phyloP scores from a whole-genome alignment of 2,113 vertebrate genomes.

The Sterrhoptilus dennistouni region DNA sequence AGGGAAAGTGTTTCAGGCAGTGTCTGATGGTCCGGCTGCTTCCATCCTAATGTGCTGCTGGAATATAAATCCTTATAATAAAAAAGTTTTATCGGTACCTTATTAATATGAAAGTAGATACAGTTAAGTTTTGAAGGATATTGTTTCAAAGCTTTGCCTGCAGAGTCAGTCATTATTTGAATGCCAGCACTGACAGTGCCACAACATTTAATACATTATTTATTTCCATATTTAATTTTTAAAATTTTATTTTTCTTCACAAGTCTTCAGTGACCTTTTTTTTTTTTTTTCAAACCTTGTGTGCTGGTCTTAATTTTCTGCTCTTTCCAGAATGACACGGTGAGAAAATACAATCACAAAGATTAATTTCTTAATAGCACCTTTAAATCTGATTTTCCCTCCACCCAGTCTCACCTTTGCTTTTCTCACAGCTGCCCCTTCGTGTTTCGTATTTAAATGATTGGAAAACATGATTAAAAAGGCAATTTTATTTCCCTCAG shows the following conservation, averaged over 20 bases:
- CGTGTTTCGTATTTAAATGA: not conserved
- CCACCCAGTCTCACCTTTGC: not conserved
- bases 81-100: not conserved
- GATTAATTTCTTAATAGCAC: not conserved
- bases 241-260: rapidly evolving
- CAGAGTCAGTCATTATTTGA: rapidly evolving
- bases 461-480: not conserved
- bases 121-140: not conserved
- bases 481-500: not conserved
- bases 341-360: not conserved
- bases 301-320: not conserved
- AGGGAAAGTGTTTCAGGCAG: not conserved
- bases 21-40: rapidly evolving
- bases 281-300: rapidly evolving
- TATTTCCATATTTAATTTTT: not conserved
- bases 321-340: not conserved
- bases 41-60: not conserved
- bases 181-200: rapidly evolving
- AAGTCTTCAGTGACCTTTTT: not conserved
- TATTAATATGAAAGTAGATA: not conserved
- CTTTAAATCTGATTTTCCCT: not conserved
- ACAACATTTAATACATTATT: not conserved
- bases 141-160: not conserved
- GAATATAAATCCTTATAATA: not conserved
- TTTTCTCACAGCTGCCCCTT: not conserved